These are phyloP conservation scores for Neodontobutis hainanensis DNA, from an alignment of 2,113 vertebrate genomes.

Conservation along the genomic window DNA sequence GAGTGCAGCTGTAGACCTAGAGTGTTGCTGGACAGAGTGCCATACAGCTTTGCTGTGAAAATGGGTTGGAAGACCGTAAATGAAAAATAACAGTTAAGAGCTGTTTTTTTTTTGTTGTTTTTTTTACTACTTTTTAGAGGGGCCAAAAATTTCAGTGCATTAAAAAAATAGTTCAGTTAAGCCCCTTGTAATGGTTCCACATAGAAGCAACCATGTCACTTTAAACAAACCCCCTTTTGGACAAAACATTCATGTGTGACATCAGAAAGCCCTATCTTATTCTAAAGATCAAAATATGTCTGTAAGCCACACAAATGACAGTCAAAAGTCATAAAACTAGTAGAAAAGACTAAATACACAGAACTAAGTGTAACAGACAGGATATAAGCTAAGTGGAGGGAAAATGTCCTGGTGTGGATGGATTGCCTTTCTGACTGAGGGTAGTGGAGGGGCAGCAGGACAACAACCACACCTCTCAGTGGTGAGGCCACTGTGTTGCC, in stretches of 20 bases:
- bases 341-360: conserved; percentile 43
- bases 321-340: conserved; percentile 50
- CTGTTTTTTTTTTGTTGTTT: conserved; percentile 14
- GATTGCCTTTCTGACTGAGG: conserved; percentile 32
- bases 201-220: conserved; percentile 41
- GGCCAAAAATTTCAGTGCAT: conserved; percentile 65
- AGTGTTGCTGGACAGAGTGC: conserved; percentile 58
- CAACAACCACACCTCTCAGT: conserved; percentile 25
- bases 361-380: conserved; percentile 57
- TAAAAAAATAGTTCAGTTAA: conserved; percentile 38
- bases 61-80: conserved; percentile 74
- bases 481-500: conserved; percentile 16
- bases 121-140: conserved; percentile 34
- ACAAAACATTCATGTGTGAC: conserved; percentile 65
- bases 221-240: conserved; percentile 34
- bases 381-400: conserved; percentile 16
- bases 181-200: conserved; percentile 43
- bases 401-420: conserved; percentile 34
- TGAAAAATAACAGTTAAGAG: conserved; percentile 55
- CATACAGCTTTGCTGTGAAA: conserved; percentile 71
- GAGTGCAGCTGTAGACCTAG: conserved; percentile 41
- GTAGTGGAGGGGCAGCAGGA: conserved; percentile 8
- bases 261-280: conserved; percentile 58
- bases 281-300: conserved; percentile 56
- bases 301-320: conserved; percentile 54